Percentiles rank a stretch among this genome's conserved stretches.
These are phyloP conservation scores for Bostrychus sinensis DNA, from an alignment of 2,113 vertebrate genomes.

Conservation along the genomic window DNA sequence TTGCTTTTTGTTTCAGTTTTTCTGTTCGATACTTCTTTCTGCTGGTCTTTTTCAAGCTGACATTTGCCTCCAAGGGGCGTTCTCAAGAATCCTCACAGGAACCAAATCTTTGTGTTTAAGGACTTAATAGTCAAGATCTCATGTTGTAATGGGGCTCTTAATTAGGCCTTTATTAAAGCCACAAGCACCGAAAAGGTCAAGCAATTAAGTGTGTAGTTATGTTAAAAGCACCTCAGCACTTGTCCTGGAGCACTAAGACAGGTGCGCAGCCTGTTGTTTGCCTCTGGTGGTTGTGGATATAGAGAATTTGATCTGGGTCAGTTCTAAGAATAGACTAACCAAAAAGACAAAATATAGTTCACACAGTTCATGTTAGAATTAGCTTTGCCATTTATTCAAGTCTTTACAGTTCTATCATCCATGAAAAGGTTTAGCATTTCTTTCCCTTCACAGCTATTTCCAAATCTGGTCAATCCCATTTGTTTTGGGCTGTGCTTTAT, in stretches of 20 bases:
- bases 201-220: conserved; percentile 30
- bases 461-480: neutral
- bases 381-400: neutral
- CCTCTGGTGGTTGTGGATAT: conserved; percentile 36
- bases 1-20: neutral
- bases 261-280: conserved; percentile 12
- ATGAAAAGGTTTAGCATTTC: neutral
- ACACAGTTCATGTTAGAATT: neutral
- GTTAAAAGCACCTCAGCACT: conserved; percentile 21
- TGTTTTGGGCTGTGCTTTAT: no score
- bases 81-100: neutral
- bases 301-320: conserved; percentile 46
- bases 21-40: neutral
- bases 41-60: neutral
- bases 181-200: conserved; percentile 43
- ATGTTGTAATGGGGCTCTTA: conserved; percentile 33
- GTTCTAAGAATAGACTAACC: conserved; percentile 6
- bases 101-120: conserved; percentile 35
- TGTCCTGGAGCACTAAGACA: neutral
- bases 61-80: conserved; percentile 13
- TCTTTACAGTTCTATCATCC: neutral
- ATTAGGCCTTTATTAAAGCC: conserved; percentile 45
- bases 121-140: conserved; percentile 42
- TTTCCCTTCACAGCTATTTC: neutral
- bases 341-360: neutral